A percentile compares a stretch with the other conserved stretches of the same genome.
Conservation (phyloP, 2,113 vertebrate genomes). For the Cyanoramphus novaezelandiae region DNA sequence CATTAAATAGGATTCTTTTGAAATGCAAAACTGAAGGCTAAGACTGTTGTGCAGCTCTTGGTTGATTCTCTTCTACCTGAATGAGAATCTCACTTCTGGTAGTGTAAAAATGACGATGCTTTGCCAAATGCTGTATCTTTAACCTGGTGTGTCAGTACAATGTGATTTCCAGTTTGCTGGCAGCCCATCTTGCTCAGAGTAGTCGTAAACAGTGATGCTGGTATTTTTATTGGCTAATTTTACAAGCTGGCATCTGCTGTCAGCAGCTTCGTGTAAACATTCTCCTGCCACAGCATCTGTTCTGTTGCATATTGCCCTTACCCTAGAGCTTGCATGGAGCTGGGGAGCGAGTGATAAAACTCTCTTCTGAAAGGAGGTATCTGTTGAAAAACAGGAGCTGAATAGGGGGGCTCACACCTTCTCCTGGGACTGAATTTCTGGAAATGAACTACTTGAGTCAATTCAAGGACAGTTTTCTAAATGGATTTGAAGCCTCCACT, state of each 20-base stretch:
- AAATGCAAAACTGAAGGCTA: background rate
- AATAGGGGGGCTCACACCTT: background rate
- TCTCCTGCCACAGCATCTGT: slow-evolving; percentile 71
- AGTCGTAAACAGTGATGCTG: slow-evolving; percentile 51
- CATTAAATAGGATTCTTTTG: background rate
- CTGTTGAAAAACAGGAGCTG: slow-evolving; percentile 30
- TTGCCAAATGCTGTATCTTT: background rate
- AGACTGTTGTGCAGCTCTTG: background rate
- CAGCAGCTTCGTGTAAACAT: slow-evolving; percentile 72
- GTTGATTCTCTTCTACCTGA: background rate
- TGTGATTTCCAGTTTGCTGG: slow-evolving; percentile 19
- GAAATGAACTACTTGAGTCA: background rate
- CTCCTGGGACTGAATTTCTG: background rate
- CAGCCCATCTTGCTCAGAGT: slow-evolving; percentile 17
- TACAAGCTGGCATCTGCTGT: slow-evolving; percentile 68
- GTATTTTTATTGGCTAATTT: slow-evolving; percentile 66
- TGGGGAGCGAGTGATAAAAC: slow-evolving; percentile 45
- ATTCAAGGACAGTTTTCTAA: background rate
- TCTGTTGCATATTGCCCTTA: slow-evolving; percentile 61
- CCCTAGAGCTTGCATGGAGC: slow-evolving; percentile 5
- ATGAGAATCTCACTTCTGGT: background rate
- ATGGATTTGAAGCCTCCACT: background rate
- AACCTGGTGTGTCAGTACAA: background rate
- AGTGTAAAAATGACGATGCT: background rate
- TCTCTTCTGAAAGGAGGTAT: slow-evolving; percentile 25